These are phyloP conservation scores for Bombus waltoni DNA, from an alignment of 1,140 invertebrate species.

Conservation along the genomic window DNA sequence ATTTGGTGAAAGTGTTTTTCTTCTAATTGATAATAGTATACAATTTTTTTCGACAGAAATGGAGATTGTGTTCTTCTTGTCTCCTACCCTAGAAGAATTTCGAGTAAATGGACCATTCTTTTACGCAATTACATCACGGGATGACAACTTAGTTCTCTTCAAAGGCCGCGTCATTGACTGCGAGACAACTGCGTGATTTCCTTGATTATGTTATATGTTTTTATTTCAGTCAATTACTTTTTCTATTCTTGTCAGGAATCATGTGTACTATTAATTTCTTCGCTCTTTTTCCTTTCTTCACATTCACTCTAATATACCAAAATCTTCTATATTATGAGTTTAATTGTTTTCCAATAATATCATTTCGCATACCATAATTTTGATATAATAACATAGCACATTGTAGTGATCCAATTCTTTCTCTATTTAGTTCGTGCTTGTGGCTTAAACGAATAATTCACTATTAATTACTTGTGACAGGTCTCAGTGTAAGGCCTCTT, in stretches of 20 bases:
- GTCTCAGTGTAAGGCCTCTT: constrained; percentile 61
- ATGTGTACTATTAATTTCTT: not conserved
- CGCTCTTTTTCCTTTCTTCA: constrained; percentile 11
- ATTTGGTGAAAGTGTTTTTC: not conserved
- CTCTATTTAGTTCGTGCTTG: not conserved
- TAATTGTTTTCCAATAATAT: not conserved
- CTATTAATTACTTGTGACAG: constrained; percentile 60
- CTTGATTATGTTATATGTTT: not conserved
- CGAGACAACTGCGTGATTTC: not conserved
- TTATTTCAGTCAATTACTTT: not conserved
- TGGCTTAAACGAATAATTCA: constrained; percentile 14
- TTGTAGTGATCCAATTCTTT: not conserved
- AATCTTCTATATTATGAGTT: not conserved
- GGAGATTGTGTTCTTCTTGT: not conserved
- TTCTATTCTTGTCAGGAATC: not conserved
- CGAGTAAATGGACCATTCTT: constrained; percentile 18
- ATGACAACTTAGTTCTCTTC: constrained; percentile 8
- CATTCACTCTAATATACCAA: constrained; percentile 6
- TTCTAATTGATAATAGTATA: not conserved
- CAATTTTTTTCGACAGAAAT: constrained; percentile 20
- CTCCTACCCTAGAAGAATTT: not conserved
- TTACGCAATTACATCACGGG: constrained; percentile 15
- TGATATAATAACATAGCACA: not conserved
- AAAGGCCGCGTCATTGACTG: not conserved
- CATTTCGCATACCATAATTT: not conserved